Evolutionary conservation across 2,797 vertebrate species (phyloP), one percentile per base, ranked within the genome.

Genomic region (Mormyrops attenuatus): DNA sequence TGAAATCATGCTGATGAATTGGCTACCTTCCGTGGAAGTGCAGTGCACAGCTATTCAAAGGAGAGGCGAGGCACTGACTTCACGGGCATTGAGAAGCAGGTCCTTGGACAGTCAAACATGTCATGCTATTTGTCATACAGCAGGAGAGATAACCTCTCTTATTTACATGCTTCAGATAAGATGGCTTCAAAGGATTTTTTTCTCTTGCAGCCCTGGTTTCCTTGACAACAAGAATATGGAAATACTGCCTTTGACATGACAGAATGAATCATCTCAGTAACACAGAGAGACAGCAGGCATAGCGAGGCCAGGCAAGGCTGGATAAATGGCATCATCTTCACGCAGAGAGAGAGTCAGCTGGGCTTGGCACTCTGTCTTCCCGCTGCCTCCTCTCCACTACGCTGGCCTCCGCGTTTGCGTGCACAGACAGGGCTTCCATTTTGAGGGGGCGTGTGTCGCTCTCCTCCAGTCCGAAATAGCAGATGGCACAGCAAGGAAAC

Each of bases 241-340:
- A 96, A 96, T 96, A 95, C 96, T 95, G 93, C 95, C 95, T 95
- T 95, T 96, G 95, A 96, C 95, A 95, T 95, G 95, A 96, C 95
- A 96, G 95, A 95, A 95, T 95, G 95, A 96, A 96, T 96, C 95
- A 95, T 96, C 95, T 95, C 91, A 90, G 94, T 95, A 96, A 95
- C 95, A 95, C 95, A 95, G 94, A 95, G 94, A 96, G 95, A 96
- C 95, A 95, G 95, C 95, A 95, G 94, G 94, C 95, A 93, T 92
- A 90, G 90, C 26, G 89, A 92, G 89, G 92, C 92, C 90, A 85
- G 88, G 90, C 91, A 89, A 90, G 91, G 91, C 92, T 92, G 92
- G 92, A 93, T 94, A 91, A 94, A 92, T 92, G 91, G 92, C 91
- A 91, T 92, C 69, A 92, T 93, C 92, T 94, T 92, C 92, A 92